Evolutionary conservation across 23 tunicate species (phyloP), one percentile per base, ranked within the genome.

Genomic region (Pegea sp.): DNA sequence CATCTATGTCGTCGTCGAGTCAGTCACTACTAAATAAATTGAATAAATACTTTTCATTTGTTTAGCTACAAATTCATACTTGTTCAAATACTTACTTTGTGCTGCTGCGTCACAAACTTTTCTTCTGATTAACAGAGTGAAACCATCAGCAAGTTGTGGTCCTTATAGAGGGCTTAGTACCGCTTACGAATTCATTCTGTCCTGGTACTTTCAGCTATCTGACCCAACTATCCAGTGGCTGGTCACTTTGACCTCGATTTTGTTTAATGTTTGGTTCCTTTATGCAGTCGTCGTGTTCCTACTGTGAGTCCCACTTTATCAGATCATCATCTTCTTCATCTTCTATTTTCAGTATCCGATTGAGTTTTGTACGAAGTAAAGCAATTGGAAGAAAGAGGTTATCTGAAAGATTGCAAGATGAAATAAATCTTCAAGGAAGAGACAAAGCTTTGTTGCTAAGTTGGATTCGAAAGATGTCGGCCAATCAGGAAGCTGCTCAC

Each of bases 261-360:
- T 81, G 5, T 33, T 56, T 34, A 81, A 48, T 48, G 67, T 81
- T 8, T 81, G 93, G 93, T 54, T 72, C 34, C 69, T 81, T 38
- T 38, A 76, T 48, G 60, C 70, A 3, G 21, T 81, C 33, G 66
- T 59, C 29, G 48, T 49, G 4, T 29, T 33, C 7, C 63, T 72
- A 18, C 5, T 34, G 80, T 72, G 33, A 72, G 80, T 59, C 16
- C 16, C 16, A 8, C 16, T 38, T 38, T 38, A 16, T 38, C 16
- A 8, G n/a, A n/a, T n/a, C n/a, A n/a, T n/a, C n/a, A n/a, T n/a
- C n/a, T n/a, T n/a, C n/a, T n/a, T n/a, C n/a, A n/a, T n/a, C n/a
- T n/a, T n/a, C n/a, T 59, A 4, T 13, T 26, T 48, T 18, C 60
- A 74, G 84, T 8, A 63, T 74, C 18, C 29, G 52, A 20, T 63